phyloP scores from a whole-genome alignment of 2,888 invertebrate species.

The Lasioglossum marginatum region DNA sequence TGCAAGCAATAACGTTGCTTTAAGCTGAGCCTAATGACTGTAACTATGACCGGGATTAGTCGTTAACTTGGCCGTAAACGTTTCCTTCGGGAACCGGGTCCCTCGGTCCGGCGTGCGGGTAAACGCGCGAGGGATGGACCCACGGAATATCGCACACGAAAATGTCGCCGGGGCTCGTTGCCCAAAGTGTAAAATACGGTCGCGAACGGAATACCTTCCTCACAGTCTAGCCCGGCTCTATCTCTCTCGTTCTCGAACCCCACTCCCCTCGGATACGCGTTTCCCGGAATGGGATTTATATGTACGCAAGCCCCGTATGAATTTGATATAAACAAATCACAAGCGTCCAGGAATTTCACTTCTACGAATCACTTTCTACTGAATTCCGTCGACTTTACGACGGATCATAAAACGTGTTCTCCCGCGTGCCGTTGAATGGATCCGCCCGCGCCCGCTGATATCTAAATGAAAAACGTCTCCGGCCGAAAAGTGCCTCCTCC shows the following conservation, averaged over 20 bases:
- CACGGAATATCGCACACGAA: slow-evolving; percentile 60
- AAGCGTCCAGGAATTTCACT: slow-evolving; percentile 30
- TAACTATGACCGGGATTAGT: slow-evolving; percentile 76
- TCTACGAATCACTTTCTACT: background rate
- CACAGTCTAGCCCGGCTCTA: background rate
- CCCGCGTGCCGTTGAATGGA: background rate
- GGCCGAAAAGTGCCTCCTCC: background rate
- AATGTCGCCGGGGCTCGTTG: slow-evolving; percentile 57
- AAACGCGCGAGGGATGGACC: slow-evolving; percentile 35
- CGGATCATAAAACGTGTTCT: background rate
- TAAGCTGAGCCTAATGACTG: slow-evolving; percentile 78
- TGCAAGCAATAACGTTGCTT: slow-evolving; percentile 78
- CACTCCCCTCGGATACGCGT: background rate
- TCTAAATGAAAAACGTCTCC: background rate
- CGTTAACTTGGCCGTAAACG: slow-evolving; percentile 77
- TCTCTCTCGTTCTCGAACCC: background rate
- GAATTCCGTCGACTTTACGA: slow-evolving; percentile 16
- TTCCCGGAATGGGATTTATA: slow-evolving; percentile 52
- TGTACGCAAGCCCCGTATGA: slow-evolving; percentile 26
- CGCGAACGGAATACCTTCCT: slow-evolving; percentile 46
- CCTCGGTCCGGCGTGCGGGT: slow-evolving; percentile 21
- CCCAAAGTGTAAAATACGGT: slow-evolving; percentile 66
- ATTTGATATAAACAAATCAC: slow-evolving; percentile 60
- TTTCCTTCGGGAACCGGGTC: slow-evolving; percentile 71
- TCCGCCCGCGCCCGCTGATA: background rate